Evolutionary conservation across 2,113 vertebrate genomes (phyloP).

Genomic region (Octodon degus): DNA sequence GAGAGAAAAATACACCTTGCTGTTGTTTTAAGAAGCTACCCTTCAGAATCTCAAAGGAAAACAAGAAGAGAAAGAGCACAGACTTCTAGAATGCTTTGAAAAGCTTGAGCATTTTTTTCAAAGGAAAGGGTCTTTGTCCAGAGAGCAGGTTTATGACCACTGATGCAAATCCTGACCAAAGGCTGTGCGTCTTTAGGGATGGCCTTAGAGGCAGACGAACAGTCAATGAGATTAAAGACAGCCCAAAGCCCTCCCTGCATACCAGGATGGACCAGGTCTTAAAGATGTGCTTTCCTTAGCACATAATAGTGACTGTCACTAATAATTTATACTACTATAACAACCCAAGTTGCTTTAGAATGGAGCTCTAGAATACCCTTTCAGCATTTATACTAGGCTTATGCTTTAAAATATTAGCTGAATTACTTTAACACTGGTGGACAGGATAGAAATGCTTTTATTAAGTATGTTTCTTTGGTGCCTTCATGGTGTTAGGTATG

Average conservation of each 20-base stretch:
- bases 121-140: constrained; percentile 87
- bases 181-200: constrained; percentile 82
- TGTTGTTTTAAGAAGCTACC: constrained; percentile 86
- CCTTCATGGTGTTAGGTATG: constrained; percentile 55
- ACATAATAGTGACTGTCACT: background rate
- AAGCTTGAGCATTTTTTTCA: constrained; percentile 86
- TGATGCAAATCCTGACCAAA: constrained; percentile 87
- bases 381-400: background rate
- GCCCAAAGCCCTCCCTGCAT: constrained; percentile 76
- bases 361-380: background rate
- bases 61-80: constrained; percentile 76
- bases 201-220: constrained; percentile 86
- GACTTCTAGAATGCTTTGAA: constrained; percentile 85
- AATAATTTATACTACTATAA: background rate
- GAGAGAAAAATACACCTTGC: constrained; percentile 86
- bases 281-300: constrained; percentile 79
- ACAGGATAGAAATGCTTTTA: constrained; percentile 25
- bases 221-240: constrained; percentile 87
- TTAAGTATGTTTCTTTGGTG: constrained; percentile 37
- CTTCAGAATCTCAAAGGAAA: constrained; percentile 81
- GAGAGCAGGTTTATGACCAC: constrained; percentile 87
- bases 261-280: constrained; percentile 63
- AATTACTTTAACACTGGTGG: background rate
- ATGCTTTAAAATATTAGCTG: constrained; percentile 22
- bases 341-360: constrained; percentile 30